Base-by-base conservation (phyloP, 1,140 invertebrate genomes). In the Oedothorax gibbosus region DNA sequence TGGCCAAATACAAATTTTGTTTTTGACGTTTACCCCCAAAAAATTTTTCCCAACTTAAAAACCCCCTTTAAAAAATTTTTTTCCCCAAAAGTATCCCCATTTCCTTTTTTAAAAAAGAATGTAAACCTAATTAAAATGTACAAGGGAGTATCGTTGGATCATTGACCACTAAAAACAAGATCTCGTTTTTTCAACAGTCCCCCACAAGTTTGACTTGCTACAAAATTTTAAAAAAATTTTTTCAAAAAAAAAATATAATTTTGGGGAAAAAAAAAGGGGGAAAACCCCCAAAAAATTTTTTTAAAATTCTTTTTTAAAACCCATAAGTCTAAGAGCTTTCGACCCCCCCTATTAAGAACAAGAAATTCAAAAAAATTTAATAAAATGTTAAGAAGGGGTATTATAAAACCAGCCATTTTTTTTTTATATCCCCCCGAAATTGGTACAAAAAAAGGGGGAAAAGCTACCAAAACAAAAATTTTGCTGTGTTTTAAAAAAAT, bases 181-280 rank as follows among this genome's bases (percentile, higher is more conserved):
- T n/a, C n/a, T n/a, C n/a, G n/a, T n/a, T n/a, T n/a, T n/a, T n/a
- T n/a, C n/a, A n/a, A n/a, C n/a, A n/a, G n/a, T n/a, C n/a, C n/a
- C n/a, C n/a, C n/a, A n/a, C n/a, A n/a, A n/a, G n/a, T n/a, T n/a
- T n/a, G n/a, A n/a, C n/a, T n/a, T n/a, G n/a, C n/a, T n/a, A n/a
- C n/a, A n/a, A n/a, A n/a, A n/a, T 60, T 60, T 60, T 15, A 9
- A 60, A 60, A 9, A 66, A n/a, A 66, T 66, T 66, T 66, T 66
- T 66, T 9, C 65, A n/a, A 66, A 66, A 5, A 20, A 66, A 15
- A 66, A 66, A 66, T 66, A 18, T 66, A 21, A 66, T 2, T 18
- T 66, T 66, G 9, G 65, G 21, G 10, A 7, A 12, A 66, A 11
- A 18, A 66, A 11, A 20, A 66, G 11, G 2, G 65, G n/a, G n/a